phyloP scores from a whole-genome alignment of 2,888 invertebrate genomes.

The Melanargia galathea region DNA sequence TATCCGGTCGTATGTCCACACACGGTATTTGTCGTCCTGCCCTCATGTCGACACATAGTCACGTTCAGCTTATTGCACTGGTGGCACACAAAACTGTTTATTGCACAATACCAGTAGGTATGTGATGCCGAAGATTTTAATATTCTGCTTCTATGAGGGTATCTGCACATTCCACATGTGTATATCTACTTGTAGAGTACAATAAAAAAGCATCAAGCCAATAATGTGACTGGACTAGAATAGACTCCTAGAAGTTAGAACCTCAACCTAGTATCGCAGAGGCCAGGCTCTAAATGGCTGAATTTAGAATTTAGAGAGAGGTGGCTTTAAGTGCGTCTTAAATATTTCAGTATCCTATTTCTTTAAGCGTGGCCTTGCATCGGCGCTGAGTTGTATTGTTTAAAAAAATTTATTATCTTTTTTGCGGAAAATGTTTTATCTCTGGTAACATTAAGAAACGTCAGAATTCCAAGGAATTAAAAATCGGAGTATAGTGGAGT shows the following conservation, averaged over 20 bases:
- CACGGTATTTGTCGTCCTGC: slow-evolving; percentile 9
- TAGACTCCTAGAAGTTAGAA: too few relatives aligned
- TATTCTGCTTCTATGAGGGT: background rate
- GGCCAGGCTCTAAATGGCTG: background rate
- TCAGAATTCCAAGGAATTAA: too few relatives aligned
- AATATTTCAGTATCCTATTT: slow-evolving; percentile 29
- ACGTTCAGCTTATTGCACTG: slow-evolving; percentile 12
- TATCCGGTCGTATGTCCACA: slow-evolving; percentile 60
- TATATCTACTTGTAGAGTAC: too few relatives aligned
- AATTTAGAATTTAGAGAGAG: background rate
- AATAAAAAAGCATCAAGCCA: too few relatives aligned
- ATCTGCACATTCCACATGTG: too few relatives aligned
- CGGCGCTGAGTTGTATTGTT: slow-evolving; percentile 5
- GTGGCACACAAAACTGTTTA: slow-evolving; percentile 16
- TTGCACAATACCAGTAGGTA: background rate
- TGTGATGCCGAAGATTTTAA: background rate
- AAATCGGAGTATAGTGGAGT: too few relatives aligned
- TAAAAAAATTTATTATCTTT: background rate
- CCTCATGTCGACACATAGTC: slow-evolving; percentile 18
- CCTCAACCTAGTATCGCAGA: too few relatives aligned
- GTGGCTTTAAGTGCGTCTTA: slow-evolving; percentile 11
- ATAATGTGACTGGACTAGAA: too few relatives aligned
- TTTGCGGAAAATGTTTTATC: too few relatives aligned
- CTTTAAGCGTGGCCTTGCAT: slow-evolving; percentile 20
- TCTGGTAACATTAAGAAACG: too few relatives aligned